These are phyloP conservation scores for Mesembrinibis cayennensis DNA, from an alignment of 2,113 vertebrate genomes.

Conservation along the genomic window DNA sequence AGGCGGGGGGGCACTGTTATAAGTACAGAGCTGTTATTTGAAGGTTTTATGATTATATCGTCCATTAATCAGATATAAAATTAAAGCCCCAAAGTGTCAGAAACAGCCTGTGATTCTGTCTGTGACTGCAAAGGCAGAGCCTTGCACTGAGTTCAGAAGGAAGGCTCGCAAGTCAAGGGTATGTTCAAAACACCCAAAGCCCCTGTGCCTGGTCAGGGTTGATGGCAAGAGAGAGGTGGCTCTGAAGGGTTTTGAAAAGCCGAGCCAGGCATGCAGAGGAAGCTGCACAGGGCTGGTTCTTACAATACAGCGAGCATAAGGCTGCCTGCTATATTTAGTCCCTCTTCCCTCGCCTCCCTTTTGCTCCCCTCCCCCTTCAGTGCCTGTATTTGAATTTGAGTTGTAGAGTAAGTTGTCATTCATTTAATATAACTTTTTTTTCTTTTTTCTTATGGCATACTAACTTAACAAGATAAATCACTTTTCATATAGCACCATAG, in stretches of 20 bases:
- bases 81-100: neutral
- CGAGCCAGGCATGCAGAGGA: neutral
- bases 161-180: neutral
- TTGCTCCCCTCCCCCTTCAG: neutral
- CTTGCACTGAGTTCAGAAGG: neutral
- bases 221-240: neutral
- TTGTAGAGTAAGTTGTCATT: neutral
- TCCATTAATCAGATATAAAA: neutral
- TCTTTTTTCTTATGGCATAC: neutral
- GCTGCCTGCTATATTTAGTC: slow-evolving; percentile 29
- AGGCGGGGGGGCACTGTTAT: neutral
- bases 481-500: neutral
- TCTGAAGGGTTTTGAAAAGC: neutral
- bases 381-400: neutral
- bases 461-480: neutral
- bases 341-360: neutral
- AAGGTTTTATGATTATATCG: neutral
- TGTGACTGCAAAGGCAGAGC: neutral
- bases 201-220: neutral
- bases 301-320: neutral
- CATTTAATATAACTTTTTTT: neutral
- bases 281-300: neutral
- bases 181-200: neutral
- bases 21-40: neutral
- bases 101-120: neutral